Evolutionary conservation across 2,888 invertebrate genomes (phyloP).

Genomic region (Rhagophthalmus giganteus): DNA sequence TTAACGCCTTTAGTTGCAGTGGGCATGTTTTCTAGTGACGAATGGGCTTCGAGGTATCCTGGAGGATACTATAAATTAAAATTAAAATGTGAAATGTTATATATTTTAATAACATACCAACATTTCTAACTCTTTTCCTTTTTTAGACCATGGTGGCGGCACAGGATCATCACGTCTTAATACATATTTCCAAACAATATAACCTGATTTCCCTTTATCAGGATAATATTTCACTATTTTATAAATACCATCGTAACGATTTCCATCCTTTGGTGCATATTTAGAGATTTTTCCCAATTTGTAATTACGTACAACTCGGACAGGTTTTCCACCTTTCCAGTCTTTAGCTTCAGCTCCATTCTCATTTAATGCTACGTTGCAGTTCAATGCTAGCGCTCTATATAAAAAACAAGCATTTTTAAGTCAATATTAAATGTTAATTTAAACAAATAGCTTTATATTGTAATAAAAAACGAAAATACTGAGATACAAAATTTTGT

Average conservation of each 20-base stretch:
- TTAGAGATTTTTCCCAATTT: constrained; percentile 75
- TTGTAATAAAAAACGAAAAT: too few species aligned
- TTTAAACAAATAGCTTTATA: too few species aligned
- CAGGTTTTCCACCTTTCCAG: constrained; percentile 76
- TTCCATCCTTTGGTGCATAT: constrained; percentile 77
- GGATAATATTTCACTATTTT: constrained; percentile 85
- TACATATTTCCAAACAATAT: constrained; percentile 77
- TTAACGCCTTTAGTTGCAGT: constrained; percentile 40
- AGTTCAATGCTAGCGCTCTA: constrained; percentile 78
- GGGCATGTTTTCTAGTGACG: constrained; percentile 56
- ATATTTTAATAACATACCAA: constrained; percentile 38
- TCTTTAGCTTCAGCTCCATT: constrained; percentile 70
- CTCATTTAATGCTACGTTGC: constrained; percentile 68
- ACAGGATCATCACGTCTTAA: constrained; percentile 75
- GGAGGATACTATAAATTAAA: constrained; percentile 65
- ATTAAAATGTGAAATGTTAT: not conserved
- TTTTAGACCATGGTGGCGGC: constrained; percentile 79
- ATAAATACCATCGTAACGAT: constrained; percentile 83
- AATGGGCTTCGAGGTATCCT: constrained; percentile 69
- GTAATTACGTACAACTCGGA: constrained; percentile 76
- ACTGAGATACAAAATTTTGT: too few species aligned
- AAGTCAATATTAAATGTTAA: too few species aligned
- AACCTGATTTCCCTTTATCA: constrained; percentile 76
- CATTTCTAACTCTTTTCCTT: constrained; percentile 64
- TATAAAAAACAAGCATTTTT: constrained; percentile 11